Percentiles rank a stretch among this genome's conserved stretches.
phyloP scores from a whole-genome alignment of 2,797 vertebrate species.

The Eurystomus glaucurus region DNA sequence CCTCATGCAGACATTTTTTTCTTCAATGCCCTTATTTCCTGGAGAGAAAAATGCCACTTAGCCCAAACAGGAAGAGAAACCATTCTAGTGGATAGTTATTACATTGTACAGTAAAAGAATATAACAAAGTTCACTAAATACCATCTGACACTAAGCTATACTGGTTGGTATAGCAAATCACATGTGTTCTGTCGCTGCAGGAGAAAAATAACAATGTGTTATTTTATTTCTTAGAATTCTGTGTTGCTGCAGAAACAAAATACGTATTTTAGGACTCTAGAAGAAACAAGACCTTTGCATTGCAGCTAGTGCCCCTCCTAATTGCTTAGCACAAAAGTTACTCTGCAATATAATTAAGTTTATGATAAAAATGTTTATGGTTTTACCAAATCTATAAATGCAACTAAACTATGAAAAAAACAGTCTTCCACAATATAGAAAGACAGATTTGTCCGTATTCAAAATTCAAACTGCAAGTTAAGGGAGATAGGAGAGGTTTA shows the following conservation, averaged over 20 bases:
- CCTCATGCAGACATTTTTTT: not conserved
- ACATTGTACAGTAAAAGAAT: not conserved
- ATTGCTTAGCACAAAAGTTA: not conserved
- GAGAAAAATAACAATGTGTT: not conserved
- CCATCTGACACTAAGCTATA: not conserved
- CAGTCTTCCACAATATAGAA: not conserved
- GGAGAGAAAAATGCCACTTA: not conserved
- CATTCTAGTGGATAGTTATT: not conserved
- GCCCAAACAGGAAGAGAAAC: not conserved
- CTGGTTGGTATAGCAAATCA: not conserved
- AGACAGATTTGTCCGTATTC: not conserved
- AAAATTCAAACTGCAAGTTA: not conserved
- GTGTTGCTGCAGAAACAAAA: not conserved
- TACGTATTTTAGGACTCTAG: rapidly evolving
- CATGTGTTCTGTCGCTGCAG: not conserved
- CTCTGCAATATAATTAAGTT: not conserved
- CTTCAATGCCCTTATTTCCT: not conserved
- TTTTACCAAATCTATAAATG: not conserved
- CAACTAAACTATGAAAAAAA: not conserved
- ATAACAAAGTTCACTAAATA: not conserved
- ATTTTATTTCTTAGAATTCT: not conserved
- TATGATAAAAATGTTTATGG: too few relatives aligned
- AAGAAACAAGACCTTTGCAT: not conserved
- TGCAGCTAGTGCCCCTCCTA: not conserved
- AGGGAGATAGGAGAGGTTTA: not conserved